Base-by-base conservation (phyloP, 2,113 vertebrate species). In the Apistogramma diplotaenia region DNA sequence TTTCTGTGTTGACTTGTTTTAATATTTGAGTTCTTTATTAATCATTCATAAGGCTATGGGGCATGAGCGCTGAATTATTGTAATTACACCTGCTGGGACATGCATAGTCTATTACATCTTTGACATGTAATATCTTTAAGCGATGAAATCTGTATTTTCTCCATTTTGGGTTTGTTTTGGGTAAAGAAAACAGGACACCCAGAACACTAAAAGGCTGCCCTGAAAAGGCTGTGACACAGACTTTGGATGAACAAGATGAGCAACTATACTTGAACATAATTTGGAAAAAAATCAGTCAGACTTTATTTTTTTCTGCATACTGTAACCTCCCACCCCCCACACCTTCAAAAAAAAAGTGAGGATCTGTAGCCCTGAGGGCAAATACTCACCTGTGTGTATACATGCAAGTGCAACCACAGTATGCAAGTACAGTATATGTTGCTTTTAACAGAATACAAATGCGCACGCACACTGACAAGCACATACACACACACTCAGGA, bases 71-170 rank as follows among this genome's bases (percentile, higher is more conserved):
- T 79, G 84, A 82, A 87, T 82, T 79, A 81, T 89, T 88, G 82
- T 92, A 93, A 93, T 93, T 90, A 91, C 88, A 91, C 92, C 93
- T 94, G 87, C 87, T 84, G 91, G 88, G 94, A 92, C 82, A 78
- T 53, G 12, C 80, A 90, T 65, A 49, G 74, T 76, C 75, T 81
- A 79, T 79, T 86, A 72, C 27, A 74, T 73, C 21, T 74, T 21
- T 85, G 78, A 89, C 59, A 74, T 57, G 76, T 58, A 25, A 18
- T 79, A 55, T 7, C 16, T 76, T 76, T n/a, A 29, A 74, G 43
- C 8, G 25, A 19, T n/a, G 29, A 76, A 71, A 61, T 46, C 21
- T 37, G 4, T 11, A 33, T 72, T 43, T 80, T 78, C 9, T 74
- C 43, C 11, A 13, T 77, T 46, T 56, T 21, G 25, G 19, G 5